phyloP scores from a whole-genome alignment of 2,113 vertebrate species.

The Solea senegalensis region DNA sequence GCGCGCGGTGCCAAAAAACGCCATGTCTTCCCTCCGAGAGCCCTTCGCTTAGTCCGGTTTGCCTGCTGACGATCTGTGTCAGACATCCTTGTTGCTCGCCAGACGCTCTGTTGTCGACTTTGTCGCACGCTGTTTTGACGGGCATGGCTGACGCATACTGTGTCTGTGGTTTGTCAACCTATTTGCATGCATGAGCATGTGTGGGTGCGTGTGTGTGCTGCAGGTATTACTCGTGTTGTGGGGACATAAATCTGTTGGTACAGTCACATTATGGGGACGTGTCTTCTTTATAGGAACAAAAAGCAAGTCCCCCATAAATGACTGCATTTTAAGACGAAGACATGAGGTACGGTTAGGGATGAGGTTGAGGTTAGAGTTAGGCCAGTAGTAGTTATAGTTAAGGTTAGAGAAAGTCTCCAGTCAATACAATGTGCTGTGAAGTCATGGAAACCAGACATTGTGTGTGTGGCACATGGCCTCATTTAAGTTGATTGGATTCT shows the following conservation, averaged over 20 bases:
- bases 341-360: too few species aligned
- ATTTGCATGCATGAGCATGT: conserved; percentile 9
- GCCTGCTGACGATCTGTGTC: conserved; percentile 21
- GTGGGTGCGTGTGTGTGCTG: background rate
- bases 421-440: too few species aligned
- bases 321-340: too few species aligned
- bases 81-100: conserved; percentile 14
- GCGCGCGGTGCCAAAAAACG: conserved; percentile 32
- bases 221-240: too few species aligned
- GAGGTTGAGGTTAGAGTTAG: too few species aligned
- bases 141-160: conserved; percentile 5
- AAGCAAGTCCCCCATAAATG: too few species aligned
- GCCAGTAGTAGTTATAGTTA: too few species aligned
- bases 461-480: conserved; percentile 27
- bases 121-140: conserved; percentile 11
- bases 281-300: too few species aligned
- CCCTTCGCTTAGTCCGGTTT: conserved; percentile 28
- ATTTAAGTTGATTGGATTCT: conserved; percentile 43
- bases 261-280: too few species aligned
- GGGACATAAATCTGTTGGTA: too few species aligned
- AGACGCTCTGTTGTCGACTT: conserved; percentile 7
- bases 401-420: too few species aligned
- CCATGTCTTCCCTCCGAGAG: conserved; percentile 25
- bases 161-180: conserved; percentile 24
- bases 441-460: too few species aligned